Percentiles rank a stretch among this genome's conserved stretches.
Evolutionary conservation across 2,888 invertebrate species (phyloP).

Genomic region (Noctua janthina): DNA sequence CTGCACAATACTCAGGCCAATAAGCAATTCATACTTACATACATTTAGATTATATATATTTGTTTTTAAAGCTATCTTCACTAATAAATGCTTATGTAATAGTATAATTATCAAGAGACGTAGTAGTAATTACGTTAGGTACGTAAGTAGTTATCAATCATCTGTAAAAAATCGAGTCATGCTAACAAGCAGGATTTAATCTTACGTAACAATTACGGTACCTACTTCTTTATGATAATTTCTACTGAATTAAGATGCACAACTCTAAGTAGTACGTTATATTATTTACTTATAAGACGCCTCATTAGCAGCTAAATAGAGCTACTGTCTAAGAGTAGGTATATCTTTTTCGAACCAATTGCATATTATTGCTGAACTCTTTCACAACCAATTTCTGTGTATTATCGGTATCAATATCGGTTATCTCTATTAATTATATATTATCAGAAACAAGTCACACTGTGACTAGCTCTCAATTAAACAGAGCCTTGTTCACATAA

Average conservation of each 20-base stretch:
- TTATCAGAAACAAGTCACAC: conserved; percentile 32
- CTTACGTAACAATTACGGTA: conserved; percentile 17
- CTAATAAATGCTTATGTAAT: conserved; percentile 35
- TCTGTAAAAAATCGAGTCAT: conserved; percentile 15
- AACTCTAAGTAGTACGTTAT: conserved; percentile 16
- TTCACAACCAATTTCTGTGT: conserved; percentile 64
- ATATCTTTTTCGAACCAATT: conserved; percentile 16
- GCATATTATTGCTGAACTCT: conserved; percentile 60
- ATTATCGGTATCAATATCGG: conserved; percentile 38
- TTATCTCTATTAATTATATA: conserved; percentile 32
- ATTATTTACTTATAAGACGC: conserved; percentile 19
- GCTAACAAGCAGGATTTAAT: conserved; percentile 26
- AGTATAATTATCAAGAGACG: conserved; percentile 38
- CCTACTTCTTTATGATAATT: not conserved
- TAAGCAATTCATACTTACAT: conserved; percentile 33
- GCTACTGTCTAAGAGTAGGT: conserved; percentile 19
- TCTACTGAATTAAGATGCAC: conserved; percentile 8
- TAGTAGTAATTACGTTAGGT: no score
- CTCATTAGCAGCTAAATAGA: conserved; percentile 28
- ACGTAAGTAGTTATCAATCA: conserved; percentile 22
- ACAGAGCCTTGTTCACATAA: conserved; percentile 9
- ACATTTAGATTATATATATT: conserved; percentile 17
- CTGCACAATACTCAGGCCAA: conserved; percentile 39
- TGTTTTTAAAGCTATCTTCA: conserved; percentile 43
- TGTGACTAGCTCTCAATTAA: conserved; percentile 26